Evolutionary conservation across 2,888 invertebrate species (phyloP), one percentile per base, ranked within the genome.

Genomic region (Brenthis daphne): DNA sequence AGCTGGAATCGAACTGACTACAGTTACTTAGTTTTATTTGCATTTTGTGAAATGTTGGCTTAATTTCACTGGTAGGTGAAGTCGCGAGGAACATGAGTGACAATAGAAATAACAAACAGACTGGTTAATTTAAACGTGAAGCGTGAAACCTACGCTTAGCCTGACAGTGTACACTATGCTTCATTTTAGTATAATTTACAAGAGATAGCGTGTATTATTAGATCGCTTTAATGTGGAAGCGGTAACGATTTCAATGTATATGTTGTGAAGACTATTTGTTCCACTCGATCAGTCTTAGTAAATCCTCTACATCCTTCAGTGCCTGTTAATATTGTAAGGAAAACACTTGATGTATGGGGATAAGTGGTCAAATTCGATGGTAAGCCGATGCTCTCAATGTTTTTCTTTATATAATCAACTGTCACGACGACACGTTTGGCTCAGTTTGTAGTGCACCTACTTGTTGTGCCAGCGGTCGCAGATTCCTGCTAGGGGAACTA

Each of bases 51-150:
- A 58, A 58, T 14, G n/a, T 66, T 72, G 67, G 24, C 56, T 63
- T 13, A 48, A 51, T 47, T 43, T 43, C 11, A 43, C 37, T 11
- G 37, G 60, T 54, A 33, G 33, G 53, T 33, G n/a, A 61, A 67
- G 57, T 53, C 54, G 33, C 57, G 67, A 58, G 67, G 65, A 63
- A 50, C 65, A 53, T 43, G 37, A 67, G 76, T 74, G 77, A 75
- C 77, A 79, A 79, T 77, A 77, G 77, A 72, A 75, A 78, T 71
- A 78, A 77, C 79, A 79, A 77, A 76, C 77, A 75, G 73, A 70
- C 71, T 72, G 74, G 77, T 78, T 77, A 79, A 78, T 78, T 77
- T 77, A 75, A 76, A 75, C 73, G 67, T 66, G 69, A 75, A 64
- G 73, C 68, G 72, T 75, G 73, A 69, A 68, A 67, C 72, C 69